phyloP scores from a whole-genome alignment of 2,797 vertebrate species.

The Limnodromus scolopaceus region DNA sequence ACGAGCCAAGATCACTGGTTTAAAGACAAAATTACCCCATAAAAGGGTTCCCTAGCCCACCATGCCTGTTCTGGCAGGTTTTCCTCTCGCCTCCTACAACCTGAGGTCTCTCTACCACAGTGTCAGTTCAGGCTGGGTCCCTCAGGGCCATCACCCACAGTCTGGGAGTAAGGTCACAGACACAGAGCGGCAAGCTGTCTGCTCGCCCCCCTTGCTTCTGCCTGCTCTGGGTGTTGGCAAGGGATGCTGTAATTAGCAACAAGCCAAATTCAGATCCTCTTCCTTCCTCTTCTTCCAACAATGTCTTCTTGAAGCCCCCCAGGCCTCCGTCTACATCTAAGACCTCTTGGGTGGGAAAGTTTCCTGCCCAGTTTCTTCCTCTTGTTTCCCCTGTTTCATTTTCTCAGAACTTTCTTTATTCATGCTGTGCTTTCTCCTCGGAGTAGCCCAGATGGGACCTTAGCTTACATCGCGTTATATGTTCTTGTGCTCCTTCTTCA shows the following conservation, averaged over 20 bases:
- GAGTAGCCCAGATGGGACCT: neutral
- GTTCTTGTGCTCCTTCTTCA: neutral
- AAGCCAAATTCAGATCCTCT: neutral
- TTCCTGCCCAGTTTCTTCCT: neutral
- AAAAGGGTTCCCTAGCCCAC: neutral
- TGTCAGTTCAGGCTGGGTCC: neutral
- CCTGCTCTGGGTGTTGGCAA: neutral
- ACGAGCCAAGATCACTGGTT: neutral
- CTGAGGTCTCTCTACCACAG: neutral
- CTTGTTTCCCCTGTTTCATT: neutral
- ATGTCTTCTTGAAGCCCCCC: neutral
- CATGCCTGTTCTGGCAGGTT: neutral
- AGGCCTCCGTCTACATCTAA: neutral
- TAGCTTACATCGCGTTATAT: neutral
- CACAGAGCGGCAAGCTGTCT: neutral
- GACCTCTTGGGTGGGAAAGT: neutral
- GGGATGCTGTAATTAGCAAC: neutral
- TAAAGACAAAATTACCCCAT: neutral
- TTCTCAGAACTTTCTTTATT: neutral
- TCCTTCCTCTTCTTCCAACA: neutral
- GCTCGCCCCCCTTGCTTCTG: neutral
- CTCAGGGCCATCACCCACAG: accelerated
- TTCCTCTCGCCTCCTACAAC: neutral
- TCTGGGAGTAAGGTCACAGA: neutral
- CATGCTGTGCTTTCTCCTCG: neutral